Evolutionary conservation across 53 echinoderm and acorn worm genomes (phyloP), one percentile per base, ranked within the genome.

Genomic region (Arbacia lixula): DNA sequence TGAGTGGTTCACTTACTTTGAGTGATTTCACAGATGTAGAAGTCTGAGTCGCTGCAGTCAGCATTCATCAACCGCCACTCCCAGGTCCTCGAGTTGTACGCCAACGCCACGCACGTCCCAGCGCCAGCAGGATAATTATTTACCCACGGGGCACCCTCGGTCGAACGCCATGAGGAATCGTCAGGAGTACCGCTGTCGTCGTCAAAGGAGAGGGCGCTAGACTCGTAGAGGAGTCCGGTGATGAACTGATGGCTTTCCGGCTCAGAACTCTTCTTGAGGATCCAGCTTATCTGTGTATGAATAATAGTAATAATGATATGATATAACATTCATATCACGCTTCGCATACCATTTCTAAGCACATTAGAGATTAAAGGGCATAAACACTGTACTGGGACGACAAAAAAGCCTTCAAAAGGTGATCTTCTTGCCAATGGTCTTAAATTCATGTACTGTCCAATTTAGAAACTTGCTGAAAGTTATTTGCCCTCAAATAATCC

Each of bases 1-100:
- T n/a, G n/a, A n/a, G n/a, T n/a, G n/a, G n/a, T n/a, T n/a, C n/a
- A 78, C 93, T 89, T 87, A 92, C 93, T 89, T 54, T 92, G 89
- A 8, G 93, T 84, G 10, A 92, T 92, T 37, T 92, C 93, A 84
- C 93, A 92, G 68, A 92, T 83, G 71, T 87, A 89, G 16, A 37
- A 38, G 17, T 65, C 37, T 8, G 49, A 68, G 16, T 49, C 50
- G 12, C 5, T 43, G 27, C 93, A 92, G 26, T 60, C 83, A 20
- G 49, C 62, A 43, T 92, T 61, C 11, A 81, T 83, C 53, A 92
- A 55, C 16, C 73, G 65, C 93, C 93, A 92, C 37, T 89, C 89
- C 89, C 87, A 87, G 0, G 68, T 83, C 20, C 56, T 74, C 38
- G 38, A n/a, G 32, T 66, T 89, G n/a, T 92, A 92, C n/a, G 60